Evolutionary conservation across 2,888 invertebrate genomes (phyloP), one percentile per base, ranked within the genome.

Genomic region (Lagria hirta): DNA sequence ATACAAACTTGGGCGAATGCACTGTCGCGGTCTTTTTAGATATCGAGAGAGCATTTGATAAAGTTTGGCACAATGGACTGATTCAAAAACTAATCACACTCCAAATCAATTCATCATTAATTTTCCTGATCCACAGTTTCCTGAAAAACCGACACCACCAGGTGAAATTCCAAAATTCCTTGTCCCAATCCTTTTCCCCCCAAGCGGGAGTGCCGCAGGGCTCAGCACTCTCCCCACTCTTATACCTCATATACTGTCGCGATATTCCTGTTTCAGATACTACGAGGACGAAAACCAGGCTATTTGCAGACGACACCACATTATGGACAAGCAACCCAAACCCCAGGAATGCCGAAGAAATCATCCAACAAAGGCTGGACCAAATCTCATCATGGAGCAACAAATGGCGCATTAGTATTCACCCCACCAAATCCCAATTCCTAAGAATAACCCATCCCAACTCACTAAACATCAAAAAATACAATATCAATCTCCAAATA

Each of bases 31-130:
- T 52, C 1, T 49, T 57, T 11, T 36, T 62, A 3, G 57, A 60
- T 26, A 28, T 43, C 1, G 43, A 43, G 16, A 2, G 28, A n/a
- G 42, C 42, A 1, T 42, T 42, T 18, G 35, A 42, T 14, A 2
- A 26, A 7, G 50, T 59, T 10, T 49, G 52, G 47, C 55, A 57
- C 16, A 22, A 30, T 2, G 55, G 52, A 3, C 53, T 58, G 2
- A 21, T 55, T 3, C 27, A 18, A 17, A 53, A 52, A 45, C 43
- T 61, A 4, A 8, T 7, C 3, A 1, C 11, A 4, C 15, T 34
- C 1, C 2, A 23, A 3, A 8, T 34, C 7, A 21, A 21, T 4
- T 10, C 8, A 4, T 1, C 10, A 2, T 11, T 21, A 2, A 2
- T 34, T 1, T 11, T 2, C 7, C 34, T 34, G n/a, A 12, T 34